Base-by-base conservation (phyloP, 2,888 invertebrate species). In the Leptopilina syphax region DNA sequence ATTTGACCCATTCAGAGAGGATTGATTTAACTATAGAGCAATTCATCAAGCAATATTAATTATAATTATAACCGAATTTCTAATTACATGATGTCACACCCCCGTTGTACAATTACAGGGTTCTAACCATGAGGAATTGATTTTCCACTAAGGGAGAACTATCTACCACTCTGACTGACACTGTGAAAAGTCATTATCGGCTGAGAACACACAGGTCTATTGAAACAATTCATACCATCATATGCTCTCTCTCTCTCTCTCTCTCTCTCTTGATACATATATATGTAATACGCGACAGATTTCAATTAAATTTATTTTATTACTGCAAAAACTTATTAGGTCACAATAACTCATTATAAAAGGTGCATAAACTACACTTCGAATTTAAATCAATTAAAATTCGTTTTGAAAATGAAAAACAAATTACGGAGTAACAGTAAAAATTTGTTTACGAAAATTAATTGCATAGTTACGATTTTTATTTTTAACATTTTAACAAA, bases 121-220 rank as follows among this genome's bases (percentile, higher is more conserved):
- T 27, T 73, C 27, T 34, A 57, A 13, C 54, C 27, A 54, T 57
- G 68, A 78, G 65, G 65, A 78, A 76, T 79, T 76, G 79, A 81
- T 81, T 88, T 88, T 89, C 82, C 84, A 89, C 88, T 87, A 83
- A 87, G 89, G 79, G 84, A 79, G 85, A 87, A 88, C 89, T 63
- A 63, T 63, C 63, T 90, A 88, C 90, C 88, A 90, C 90, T 86
- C 86, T 80, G 84, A 68, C 80, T 87, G 86, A 85, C 88, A 88
- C 84, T 88, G 50, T 50, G 86, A 86, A 86, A 82, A 79, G 77
- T 79, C 73, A 76, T 85, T 86, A 86, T 85, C 86, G 50, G 73
- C 57, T 54, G 60, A 65, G 54, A 54, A 77, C 78, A 76, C 67
- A 80, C 34, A 34, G 34, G 67, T 63, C 44, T 54, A 76, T 70